Evolutionary conservation across 2,797 vertebrate species (phyloP), one percentile per base, ranked within the genome.

Genomic region (Zenarchopterus dispar): DNA sequence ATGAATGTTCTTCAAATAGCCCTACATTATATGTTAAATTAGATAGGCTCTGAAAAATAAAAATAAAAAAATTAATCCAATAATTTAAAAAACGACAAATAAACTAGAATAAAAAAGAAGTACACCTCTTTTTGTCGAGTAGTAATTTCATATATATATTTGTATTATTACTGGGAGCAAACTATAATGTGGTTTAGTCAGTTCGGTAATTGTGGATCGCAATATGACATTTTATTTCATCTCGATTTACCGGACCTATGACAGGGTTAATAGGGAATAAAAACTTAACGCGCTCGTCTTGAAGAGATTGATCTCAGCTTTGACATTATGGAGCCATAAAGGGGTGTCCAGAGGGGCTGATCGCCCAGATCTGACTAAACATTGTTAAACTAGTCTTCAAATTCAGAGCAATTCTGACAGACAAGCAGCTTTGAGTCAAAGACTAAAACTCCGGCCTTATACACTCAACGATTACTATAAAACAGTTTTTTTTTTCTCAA

Each of bases 311-410:
- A 75, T 82, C 48, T 58, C 57, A 2, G 58, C 55, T 69, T 22
- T 67, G 73, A 77, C 59, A 54, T 53, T 71, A 54, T 72, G 67
- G 60, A 78, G 59, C 55, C 43, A 41, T 78, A 62, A 79, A 43
- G 68, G 5, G 8, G 26, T 39, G 61, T 73, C n/a, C 46, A 41
- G 48, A 5, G 58, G 58, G 63, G 57, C 66, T 41, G 21, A 56
- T 55, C 54, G 72, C 76, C 74, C 65, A 48, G 73, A 74, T 67
- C 66, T 80, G 67, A 80, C 76, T 60, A 80, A 86, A 82, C 68
- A 70, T 59, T 67, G 21, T 64, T 45, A 56, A 85, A 72, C 31
- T 53, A 11, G 36, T 71, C 33, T 55, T 43, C 16, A 56, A 44
- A 67, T 43, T 56, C 67, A 56, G 21, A 9, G 56, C 43, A 23